Percentiles rank a stretch among this genome's conserved stretches.
These are phyloP conservation scores for Muscicapa striata DNA, from an alignment of 2,797 vertebrate genomes.

Conservation along the genomic window DNA sequence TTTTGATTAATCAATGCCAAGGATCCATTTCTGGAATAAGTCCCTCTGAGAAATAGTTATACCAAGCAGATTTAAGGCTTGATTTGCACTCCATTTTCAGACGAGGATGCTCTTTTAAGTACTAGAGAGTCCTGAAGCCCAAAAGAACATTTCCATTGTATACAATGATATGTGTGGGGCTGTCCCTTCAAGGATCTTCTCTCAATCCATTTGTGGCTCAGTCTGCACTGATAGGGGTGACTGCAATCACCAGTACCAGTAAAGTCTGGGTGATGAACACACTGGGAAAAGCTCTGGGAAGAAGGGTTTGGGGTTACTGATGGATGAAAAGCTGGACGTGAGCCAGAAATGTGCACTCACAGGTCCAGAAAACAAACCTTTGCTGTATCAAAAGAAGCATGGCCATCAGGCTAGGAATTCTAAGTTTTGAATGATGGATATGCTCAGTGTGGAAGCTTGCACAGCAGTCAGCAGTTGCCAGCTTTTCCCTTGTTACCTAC, in stretches of 20 bases:
- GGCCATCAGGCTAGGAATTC: neutral
- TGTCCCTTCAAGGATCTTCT: neutral
- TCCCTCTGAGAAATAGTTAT: neutral
- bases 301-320: neutral
- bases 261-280: neutral
- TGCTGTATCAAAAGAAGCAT: neutral
- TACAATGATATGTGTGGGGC: too few species aligned
- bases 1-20: conserved; percentile 30
- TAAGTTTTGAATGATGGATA: conserved; percentile 78
- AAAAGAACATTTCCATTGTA: neutral
- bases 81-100: neutral
- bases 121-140: neutral
- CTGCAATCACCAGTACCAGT: neutral
- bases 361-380: neutral
- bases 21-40: neutral
- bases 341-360: rapidly evolving
- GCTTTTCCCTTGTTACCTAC: conserved; percentile 79
- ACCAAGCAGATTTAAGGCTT: neutral
- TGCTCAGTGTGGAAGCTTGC: conserved; percentile 51
- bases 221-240: neutral
- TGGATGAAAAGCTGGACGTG: neutral
- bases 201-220: neutral
- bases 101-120: neutral
- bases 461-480: conserved; percentile 75
- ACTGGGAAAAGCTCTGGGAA: neutral